Conservation (phyloP, 1,140 invertebrate species). For the Calycopis cecrops region DNA sequence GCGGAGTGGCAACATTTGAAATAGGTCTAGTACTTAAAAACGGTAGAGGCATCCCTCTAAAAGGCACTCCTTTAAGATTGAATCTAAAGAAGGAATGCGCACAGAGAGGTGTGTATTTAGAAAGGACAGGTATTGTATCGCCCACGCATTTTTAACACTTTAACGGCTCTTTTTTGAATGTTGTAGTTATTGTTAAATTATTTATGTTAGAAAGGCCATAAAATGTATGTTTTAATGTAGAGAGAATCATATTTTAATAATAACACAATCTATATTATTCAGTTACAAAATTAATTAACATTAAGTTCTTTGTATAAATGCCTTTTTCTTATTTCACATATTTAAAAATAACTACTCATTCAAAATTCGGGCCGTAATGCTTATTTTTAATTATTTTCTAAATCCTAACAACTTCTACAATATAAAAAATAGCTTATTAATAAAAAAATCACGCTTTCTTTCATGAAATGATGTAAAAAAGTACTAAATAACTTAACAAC, state of each 20-base stretch:
- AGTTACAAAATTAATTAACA: no score
- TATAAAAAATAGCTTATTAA: slow-evolving; percentile 50
- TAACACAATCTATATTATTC: no score
- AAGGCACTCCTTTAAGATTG: slow-evolving; percentile 92
- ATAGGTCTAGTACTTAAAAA: slow-evolving; percentile 91
- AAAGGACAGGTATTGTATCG: slow-evolving; percentile 77
- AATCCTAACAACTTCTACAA: slow-evolving; percentile 21
- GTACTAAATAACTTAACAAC: slow-evolving; percentile 45
- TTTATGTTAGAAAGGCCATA: no score
- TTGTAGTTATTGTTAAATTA: slow-evolving; percentile 16
- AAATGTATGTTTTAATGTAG: no score
- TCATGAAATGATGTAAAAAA: slow-evolving; percentile 26
- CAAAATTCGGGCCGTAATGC: slow-evolving; percentile 45
- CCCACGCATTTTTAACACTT: slow-evolving; percentile 76
- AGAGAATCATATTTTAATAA: no score
- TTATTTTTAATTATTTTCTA: slow-evolving; percentile 30
- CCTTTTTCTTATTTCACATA: neutral
- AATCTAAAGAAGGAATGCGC: slow-evolving; percentile 95
- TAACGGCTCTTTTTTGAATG: slow-evolving; percentile 44
- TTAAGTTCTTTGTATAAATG: no score
- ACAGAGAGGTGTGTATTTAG: slow-evolving; percentile 88
- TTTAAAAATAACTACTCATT: slow-evolving; percentile 24
- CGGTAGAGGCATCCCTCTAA: slow-evolving; percentile 83
- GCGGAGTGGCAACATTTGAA: slow-evolving; percentile 91
- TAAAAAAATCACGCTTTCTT: slow-evolving; percentile 37